Evolutionary conservation across 2,113 vertebrate species (phyloP), one percentile per base, ranked within the genome.

Genomic region (Pleuronectes platessa): DNA sequence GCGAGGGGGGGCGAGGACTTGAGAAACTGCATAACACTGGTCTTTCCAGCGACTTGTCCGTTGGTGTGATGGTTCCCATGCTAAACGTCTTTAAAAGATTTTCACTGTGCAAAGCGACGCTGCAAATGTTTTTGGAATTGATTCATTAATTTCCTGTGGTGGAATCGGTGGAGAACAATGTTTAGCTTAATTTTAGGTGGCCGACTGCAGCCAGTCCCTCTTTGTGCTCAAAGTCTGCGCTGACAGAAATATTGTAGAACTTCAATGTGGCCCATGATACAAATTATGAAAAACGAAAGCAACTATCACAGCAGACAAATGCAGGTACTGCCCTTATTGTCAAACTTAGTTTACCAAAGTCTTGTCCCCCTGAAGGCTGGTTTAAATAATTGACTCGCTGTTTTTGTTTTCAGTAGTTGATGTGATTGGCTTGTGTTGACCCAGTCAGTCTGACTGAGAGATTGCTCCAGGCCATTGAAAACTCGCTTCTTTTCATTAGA

Each of bases 281-380:
- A 81, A 79, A 74, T 67, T 60, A 58, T 75, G 54, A 49, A 83
- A 83, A 65, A 68, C 24, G 1, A 5, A 59, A 77, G 58, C 12
- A 65, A 82, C 71, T 59, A 79, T 79, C 86, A 76, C 42, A 61
- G 69, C 47, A 61, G 69, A 76, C 68, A 58, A 62, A 61, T 82
- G 72, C 71, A 79, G 76, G 86, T 84, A 71, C 82, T 75, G 53
- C 75, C 65, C 59, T 61, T 86, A 37, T 56, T 81, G 78, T 86
- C 71, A 31, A 9, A 75, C 3, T 59, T 80, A 79, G 80, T 82
- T 89, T 81, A 88, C 81, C 82, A 86, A 90, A 89, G 78, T 79
- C 71, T 53, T 21, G 23, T 75, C 64, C 59, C 61, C 54, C 74
- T 37, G 40, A 68, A 81, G 64, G 47, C 74, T 67, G 77, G 54